These are phyloP conservation scores for Elysia chlorotica DNA, from an alignment of 1,140 invertebrate species.

Conservation along the genomic window DNA sequence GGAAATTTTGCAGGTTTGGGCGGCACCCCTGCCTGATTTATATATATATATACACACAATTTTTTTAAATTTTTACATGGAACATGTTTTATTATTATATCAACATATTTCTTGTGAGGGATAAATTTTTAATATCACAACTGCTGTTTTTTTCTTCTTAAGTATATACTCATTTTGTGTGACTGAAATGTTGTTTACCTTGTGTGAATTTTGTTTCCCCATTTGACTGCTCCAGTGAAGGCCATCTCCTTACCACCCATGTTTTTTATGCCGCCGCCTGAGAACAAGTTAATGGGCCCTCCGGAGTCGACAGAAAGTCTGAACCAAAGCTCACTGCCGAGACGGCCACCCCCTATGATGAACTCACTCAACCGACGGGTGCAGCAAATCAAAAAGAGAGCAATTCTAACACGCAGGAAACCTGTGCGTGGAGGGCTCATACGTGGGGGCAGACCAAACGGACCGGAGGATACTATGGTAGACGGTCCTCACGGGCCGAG, in stretches of 20 bases:
- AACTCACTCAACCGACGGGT: constrained; percentile 3
- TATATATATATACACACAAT: too few relatives aligned
- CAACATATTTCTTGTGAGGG: neutral
- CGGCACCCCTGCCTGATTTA: too few relatives aligned
- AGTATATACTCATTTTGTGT: too few relatives aligned
- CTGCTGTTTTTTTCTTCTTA: too few relatives aligned
- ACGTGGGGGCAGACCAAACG: neutral
- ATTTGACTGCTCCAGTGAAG: constrained; percentile 13
- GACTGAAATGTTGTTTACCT: too few relatives aligned
- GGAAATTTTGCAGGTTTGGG: too few relatives aligned
- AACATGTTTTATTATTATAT: too few relatives aligned
- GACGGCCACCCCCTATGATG: neutral
- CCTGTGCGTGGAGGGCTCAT: constrained; percentile 4
- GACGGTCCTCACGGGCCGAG: neutral
- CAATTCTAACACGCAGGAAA: neutral
- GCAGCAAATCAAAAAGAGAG: constrained; percentile 14
- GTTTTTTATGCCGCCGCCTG: constrained; percentile 16
- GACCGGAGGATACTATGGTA: neutral
- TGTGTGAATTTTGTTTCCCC: too few relatives aligned
- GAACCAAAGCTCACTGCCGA: constrained; percentile 12
- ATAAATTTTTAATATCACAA: neutral
- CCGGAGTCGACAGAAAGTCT: constrained; percentile 14
- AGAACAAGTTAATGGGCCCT: constrained; percentile 8
- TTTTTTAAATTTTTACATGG: too few relatives aligned
- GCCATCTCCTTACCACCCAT: constrained; percentile 10